These are phyloP conservation scores for Acronicta leporina DNA, from an alignment of 2,888 invertebrate genomes.

Conservation along the genomic window DNA sequence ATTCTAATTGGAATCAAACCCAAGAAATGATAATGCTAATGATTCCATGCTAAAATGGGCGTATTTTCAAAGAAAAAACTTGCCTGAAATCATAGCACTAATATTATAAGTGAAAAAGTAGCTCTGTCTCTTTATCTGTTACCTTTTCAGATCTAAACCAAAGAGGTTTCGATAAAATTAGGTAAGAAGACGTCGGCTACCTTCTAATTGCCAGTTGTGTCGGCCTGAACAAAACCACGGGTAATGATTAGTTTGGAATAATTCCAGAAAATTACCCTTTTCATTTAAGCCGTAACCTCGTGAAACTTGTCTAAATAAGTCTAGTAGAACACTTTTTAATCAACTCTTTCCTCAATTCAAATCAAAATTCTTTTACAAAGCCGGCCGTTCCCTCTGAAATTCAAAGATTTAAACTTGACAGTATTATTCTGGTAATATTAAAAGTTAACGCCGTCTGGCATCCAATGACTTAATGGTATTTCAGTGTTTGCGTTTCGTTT, in stretches of 20 bases:
- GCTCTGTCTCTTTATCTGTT: too few species aligned
- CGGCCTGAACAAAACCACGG: too few species aligned
- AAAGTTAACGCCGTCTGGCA: conserved; percentile 70
- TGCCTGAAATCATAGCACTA: too few species aligned
- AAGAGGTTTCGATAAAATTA: too few species aligned
- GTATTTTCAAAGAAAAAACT: too few species aligned
- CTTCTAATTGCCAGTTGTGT: background rate
- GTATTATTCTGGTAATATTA: conserved; percentile 74
- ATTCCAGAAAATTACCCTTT: conserved; percentile 4
- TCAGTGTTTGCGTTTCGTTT: conserved; percentile 81
- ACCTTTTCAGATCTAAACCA: too few species aligned
- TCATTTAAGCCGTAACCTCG: conserved; percentile 8
- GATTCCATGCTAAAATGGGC: too few species aligned
- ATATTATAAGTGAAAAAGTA: too few species aligned
- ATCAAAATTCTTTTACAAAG: conserved; percentile 52
- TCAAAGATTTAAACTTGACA: conserved; percentile 60
- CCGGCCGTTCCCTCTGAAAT: conserved; percentile 47
- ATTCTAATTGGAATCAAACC: too few species aligned
- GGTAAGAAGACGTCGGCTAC: too few species aligned
- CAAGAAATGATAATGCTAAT: too few species aligned
- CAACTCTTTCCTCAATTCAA: conserved; percentile 49
- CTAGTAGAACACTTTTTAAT: conserved; percentile 47
- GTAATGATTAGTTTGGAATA: background rate
- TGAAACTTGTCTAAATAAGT: conserved; percentile 30
- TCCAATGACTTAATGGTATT: conserved; percentile 83